Conservation (phyloP, 1,140 invertebrate species). For the Zaprionus gabonicus region DNA sequence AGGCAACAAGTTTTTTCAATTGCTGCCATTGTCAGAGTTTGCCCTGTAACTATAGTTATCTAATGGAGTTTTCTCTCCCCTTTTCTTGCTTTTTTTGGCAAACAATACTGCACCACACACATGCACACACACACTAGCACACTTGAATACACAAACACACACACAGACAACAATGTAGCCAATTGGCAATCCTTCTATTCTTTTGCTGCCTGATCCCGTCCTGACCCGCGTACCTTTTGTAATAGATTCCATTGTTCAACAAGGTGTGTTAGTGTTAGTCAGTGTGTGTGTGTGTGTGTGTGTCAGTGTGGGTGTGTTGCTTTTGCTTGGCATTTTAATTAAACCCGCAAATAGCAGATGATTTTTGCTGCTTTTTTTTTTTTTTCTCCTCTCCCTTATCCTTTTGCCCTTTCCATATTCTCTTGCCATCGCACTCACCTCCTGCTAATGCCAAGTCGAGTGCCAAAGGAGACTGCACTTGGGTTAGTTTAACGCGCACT, state of each 20-base stretch:
- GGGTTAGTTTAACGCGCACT: slow-evolving; percentile 10
- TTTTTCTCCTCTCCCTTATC: neutral
- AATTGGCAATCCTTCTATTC: slow-evolving; percentile 39
- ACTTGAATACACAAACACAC: slow-evolving; percentile 10
- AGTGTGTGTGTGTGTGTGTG: slow-evolving; percentile 9
- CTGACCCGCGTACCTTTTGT: slow-evolving; percentile 29
- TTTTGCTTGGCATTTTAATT: slow-evolving; percentile 66
- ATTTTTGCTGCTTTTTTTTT: slow-evolving; percentile 15
- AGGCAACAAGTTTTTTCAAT: slow-evolving; percentile 66
- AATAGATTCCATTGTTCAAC: slow-evolving; percentile 52
- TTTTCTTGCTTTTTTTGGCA: slow-evolving; percentile 17
- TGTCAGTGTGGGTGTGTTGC: slow-evolving; percentile 21
- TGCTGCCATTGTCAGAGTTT: slow-evolving; percentile 24
- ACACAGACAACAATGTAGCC: slow-evolving; percentile 35
- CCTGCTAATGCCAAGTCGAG: slow-evolving; percentile 7
- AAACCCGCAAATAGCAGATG: slow-evolving; percentile 49
- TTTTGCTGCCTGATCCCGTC: slow-evolving; percentile 11
- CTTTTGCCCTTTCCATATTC: neutral
- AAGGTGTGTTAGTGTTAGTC: neutral
- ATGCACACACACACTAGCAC: slow-evolving; percentile 35
- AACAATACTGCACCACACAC: slow-evolving; percentile 37
- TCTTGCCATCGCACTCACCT: slow-evolving; percentile 13
- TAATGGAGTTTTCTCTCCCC: slow-evolving; percentile 18
- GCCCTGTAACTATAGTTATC: slow-evolving; percentile 13
- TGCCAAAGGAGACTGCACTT: slow-evolving; percentile 7